Conservation (phyloP, 2,888 invertebrate species). For the Noctua pronuba region DNA sequence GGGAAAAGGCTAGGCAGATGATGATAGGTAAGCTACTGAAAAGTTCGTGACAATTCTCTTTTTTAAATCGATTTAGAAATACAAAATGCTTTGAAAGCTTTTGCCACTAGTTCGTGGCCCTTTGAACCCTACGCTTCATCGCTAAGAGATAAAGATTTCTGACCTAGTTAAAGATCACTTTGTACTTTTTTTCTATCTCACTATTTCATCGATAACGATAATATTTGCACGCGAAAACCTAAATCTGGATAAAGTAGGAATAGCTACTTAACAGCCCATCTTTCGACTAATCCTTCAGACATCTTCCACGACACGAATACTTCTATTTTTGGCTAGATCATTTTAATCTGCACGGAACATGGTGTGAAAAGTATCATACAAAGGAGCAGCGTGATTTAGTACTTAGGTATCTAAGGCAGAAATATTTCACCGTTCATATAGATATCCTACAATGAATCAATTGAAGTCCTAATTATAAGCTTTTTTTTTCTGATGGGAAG, state of each 20-base stretch:
- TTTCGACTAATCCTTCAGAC: slow-evolving; percentile 23
- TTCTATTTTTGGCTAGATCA: slow-evolving; percentile 11
- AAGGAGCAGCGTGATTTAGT: neutral
- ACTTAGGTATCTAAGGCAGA: neutral
- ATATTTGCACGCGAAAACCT: neutral
- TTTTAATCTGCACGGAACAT: neutral
- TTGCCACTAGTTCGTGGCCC: too few species aligned
- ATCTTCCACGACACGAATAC: neutral
- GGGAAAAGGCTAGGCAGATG: too few species aligned
- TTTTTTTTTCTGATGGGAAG: too few species aligned
- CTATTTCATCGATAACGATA: neutral
- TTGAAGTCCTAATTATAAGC: too few species aligned
- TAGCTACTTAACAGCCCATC: neutral
- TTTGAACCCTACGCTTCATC: neutral
- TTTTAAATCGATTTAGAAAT: too few species aligned
- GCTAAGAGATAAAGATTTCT: neutral
- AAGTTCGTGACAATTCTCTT: too few species aligned
- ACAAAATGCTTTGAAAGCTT: too few species aligned
- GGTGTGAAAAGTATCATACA: neutral
- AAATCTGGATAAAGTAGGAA: neutral
- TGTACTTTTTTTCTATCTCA: neutral
- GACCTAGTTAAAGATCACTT: neutral
- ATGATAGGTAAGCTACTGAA: too few species aligned
- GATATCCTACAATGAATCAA: too few species aligned
- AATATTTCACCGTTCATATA: neutral